These are phyloP conservation scores for Brachyhypopomus gauderio DNA, from an alignment of 2,113 vertebrate species.

Conservation along the genomic window DNA sequence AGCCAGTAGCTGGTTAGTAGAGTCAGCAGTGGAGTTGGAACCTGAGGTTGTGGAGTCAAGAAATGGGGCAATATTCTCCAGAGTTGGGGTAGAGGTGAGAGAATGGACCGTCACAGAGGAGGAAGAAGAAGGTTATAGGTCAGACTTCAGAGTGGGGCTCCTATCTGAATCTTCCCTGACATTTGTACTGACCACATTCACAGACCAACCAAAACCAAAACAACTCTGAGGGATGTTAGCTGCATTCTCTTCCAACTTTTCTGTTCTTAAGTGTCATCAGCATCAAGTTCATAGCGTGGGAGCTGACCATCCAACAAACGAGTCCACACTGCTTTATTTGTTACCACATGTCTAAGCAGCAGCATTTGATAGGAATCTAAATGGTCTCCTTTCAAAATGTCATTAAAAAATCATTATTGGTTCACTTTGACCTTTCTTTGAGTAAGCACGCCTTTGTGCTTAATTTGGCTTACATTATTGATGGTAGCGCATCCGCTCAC, in stretches of 20 bases:
- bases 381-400: slow-evolving; percentile 63
- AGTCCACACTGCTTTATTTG: slow-evolving; percentile 47
- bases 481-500: slow-evolving; percentile 52
- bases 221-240: too few species aligned
- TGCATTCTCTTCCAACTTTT: too few species aligned
- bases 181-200: too few species aligned
- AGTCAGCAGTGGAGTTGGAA: too few species aligned
- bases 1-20: too few species aligned
- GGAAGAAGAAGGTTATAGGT: too few species aligned
- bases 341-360: slow-evolving; percentile 52
- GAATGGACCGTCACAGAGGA: too few species aligned
- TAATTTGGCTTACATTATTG: slow-evolving; percentile 67
- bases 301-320: not conserved
- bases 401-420: slow-evolving; percentile 66
- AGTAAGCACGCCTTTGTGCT: slow-evolving; percentile 60
- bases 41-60: not conserved
- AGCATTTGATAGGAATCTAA: slow-evolving; percentile 58
- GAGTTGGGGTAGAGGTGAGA: too few species aligned
- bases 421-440: slow-evolving; percentile 64
- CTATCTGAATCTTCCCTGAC: too few species aligned
- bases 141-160: too few species aligned
- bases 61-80: not conserved
- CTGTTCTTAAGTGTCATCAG: not conserved
- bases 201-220: too few species aligned
- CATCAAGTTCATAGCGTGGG: not conserved